Conservation (phyloP, 1,140 invertebrate species). For the Drosophila sturtevanti region DNA sequence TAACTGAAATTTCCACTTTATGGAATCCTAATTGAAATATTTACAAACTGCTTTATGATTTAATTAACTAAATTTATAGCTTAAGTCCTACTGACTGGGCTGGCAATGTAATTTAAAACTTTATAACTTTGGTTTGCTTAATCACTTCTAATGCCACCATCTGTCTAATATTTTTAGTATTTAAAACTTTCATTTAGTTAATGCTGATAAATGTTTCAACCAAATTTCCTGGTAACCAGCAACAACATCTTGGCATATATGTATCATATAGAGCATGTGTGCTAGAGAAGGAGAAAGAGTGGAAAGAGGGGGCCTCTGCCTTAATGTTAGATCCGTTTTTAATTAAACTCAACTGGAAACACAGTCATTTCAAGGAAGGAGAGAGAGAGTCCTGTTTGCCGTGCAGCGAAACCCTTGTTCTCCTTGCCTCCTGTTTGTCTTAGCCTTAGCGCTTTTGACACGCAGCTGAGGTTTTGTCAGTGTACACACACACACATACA, state of each 20-base stretch:
- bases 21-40: no score
- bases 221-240: background rate
- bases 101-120: no score
- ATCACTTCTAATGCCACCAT: no score
- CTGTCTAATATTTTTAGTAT: no score
- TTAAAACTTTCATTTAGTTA: background rate
- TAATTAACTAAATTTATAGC: no score
- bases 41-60: no score
- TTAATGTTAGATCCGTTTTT: slow-evolving; percentile 80
- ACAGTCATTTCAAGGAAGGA: slow-evolving; percentile 57
- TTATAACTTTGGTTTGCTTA: no score
- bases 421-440: slow-evolving; percentile 8
- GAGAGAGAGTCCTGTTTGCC: background rate
- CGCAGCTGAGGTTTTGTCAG: slow-evolving; percentile 54
- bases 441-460: slow-evolving; percentile 43
- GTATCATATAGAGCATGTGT: slow-evolving; percentile 29
- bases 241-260: background rate
- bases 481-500: slow-evolving; percentile 13
- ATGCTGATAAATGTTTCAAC: background rate
- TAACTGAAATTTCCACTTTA: no score
- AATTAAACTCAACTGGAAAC: slow-evolving; percentile 81
- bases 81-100: no score
- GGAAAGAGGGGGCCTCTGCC: no score
- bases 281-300: slow-evolving; percentile 34
- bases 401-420: background rate